Evolutionary conservation across 1,140 invertebrate species (phyloP).

Genomic region (Sweltsa coloradensis): DNA sequence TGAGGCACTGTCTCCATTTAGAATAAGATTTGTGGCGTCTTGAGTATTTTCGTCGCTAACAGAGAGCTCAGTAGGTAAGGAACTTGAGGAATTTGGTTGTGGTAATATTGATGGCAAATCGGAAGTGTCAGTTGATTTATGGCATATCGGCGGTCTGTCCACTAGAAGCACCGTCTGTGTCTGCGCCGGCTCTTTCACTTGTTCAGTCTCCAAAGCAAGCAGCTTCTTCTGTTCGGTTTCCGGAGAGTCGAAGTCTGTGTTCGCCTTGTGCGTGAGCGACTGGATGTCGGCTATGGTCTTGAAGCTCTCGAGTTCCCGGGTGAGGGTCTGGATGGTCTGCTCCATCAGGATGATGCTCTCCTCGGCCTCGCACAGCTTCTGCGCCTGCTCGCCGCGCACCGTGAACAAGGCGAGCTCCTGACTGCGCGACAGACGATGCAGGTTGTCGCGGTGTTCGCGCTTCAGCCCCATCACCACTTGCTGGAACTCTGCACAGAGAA

Average conservation of each 20-base stretch:
- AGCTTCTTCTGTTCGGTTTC: constrained; percentile 10
- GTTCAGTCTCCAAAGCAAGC: background rate
- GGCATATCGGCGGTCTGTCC: background rate
- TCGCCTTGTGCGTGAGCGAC: constrained; percentile 22
- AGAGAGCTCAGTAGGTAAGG: too few relatives aligned
- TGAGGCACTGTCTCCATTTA: too few relatives aligned
- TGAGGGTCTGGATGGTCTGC: constrained; percentile 20
- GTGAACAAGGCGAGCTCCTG: constrained; percentile 26
- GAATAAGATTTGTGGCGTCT: too few relatives aligned
- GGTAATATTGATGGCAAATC: background rate
- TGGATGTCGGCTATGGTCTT: constrained; percentile 30
- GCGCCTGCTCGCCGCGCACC: constrained; percentile 29
- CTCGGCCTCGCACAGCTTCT: constrained; percentile 27
- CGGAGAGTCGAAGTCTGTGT: constrained; percentile 23
- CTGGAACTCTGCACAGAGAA: constrained; percentile 26
- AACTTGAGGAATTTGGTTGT: too few relatives aligned
- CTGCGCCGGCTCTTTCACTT: background rate
- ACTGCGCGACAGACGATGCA: constrained; percentile 22
- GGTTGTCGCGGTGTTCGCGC: constrained; percentile 26
- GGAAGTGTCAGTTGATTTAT: background rate
- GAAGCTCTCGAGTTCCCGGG: constrained; percentile 28
- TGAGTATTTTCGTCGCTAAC: too few relatives aligned
- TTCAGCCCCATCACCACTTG: constrained; percentile 30
- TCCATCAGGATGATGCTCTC: constrained; percentile 29
- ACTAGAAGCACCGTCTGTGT: background rate